Evolutionary conservation across 2,113 vertebrate genomes (phyloP).

Genomic region (Hippocampus barbouri): DNA sequence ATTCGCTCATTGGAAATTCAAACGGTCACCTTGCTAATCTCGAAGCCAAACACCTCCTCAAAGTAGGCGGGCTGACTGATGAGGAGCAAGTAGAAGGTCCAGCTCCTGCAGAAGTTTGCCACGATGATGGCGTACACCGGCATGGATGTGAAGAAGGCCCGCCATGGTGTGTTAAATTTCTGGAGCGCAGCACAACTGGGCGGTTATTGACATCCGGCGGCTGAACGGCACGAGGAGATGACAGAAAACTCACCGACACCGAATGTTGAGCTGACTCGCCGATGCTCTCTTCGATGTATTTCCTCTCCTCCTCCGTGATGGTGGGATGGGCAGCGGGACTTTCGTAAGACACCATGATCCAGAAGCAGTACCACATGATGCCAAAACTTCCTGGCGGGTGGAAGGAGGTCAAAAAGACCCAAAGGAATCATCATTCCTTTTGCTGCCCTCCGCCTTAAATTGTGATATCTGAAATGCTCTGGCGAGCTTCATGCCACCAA

Average conservation of each 20-base stretch:
- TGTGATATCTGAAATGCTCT: background rate
- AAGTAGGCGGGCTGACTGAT: constrained; percentile 92
- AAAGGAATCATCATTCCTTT: background rate
- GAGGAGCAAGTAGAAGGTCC: constrained; percentile 90
- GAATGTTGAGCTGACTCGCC: constrained; percentile 83
- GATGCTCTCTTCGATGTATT: constrained; percentile 96
- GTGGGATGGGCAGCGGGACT: constrained; percentile 95
- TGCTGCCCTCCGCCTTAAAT: background rate
- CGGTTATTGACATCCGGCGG: background rate
- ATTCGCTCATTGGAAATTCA: no score
- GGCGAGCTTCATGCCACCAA: no score
- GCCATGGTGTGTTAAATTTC: constrained; percentile 90
- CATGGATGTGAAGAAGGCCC: constrained; percentile 88
- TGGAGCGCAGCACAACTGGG: constrained; percentile 36
- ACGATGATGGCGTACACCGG: constrained; percentile 91
- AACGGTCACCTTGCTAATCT: constrained; percentile 84
- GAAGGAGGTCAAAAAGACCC: background rate
- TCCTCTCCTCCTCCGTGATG: constrained; percentile 90
- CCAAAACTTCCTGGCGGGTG: constrained; percentile 83
- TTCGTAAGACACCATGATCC: constrained; percentile 96
- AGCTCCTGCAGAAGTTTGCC: constrained; percentile 89
- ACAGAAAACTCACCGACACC: constrained; percentile 51
- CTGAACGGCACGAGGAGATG: background rate
- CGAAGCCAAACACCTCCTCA: constrained; percentile 89
- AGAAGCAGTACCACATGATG: constrained; percentile 95